phyloP scores from a whole-genome alignment of 2,113 vertebrate species.

The Sylvilagus bachmani region DNA sequence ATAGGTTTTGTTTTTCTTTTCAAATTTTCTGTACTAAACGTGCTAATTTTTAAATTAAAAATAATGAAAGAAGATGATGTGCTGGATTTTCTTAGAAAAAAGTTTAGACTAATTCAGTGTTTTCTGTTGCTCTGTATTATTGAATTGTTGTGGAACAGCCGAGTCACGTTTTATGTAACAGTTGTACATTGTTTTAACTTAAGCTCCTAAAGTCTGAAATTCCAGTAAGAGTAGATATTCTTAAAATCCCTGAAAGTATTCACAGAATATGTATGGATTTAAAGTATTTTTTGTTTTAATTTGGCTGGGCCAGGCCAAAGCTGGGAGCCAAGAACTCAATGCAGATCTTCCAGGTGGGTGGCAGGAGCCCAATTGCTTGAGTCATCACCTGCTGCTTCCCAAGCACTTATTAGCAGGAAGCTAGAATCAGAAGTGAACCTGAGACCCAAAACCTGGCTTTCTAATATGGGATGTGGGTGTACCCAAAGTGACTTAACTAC shows the following conservation, averaged over 20 bases:
- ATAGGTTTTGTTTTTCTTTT: background rate
- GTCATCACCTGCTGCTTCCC: no score
- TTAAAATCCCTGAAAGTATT: constrained; percentile 16
- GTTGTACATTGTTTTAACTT: constrained; percentile 39
- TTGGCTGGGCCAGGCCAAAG: no score
- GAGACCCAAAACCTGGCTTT: no score
- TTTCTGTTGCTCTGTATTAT: constrained; percentile 39
- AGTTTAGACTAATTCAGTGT: background rate
- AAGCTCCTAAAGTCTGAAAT: constrained; percentile 31
- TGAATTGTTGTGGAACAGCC: constrained; percentile 28
- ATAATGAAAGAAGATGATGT: constrained; percentile 7
- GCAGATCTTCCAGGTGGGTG: no score
- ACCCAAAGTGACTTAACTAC: no score
- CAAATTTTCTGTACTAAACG: background rate
- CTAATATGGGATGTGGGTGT: no score
- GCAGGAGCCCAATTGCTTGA: no score
- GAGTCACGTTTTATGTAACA: constrained; percentile 15
- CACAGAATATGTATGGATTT: background rate
- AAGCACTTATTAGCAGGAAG: no score
- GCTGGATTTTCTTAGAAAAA: constrained; percentile 48
- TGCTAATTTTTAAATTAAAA: constrained; percentile 28
- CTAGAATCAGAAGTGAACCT: no score
- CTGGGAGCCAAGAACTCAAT: no score
- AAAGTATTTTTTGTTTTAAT: no score
- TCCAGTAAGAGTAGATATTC: background rate